These are phyloP conservation scores for Holothuria glaberrima DNA, from an alignment of 35 echinoderm and acorn worm genomes.

Conservation along the genomic window DNA sequence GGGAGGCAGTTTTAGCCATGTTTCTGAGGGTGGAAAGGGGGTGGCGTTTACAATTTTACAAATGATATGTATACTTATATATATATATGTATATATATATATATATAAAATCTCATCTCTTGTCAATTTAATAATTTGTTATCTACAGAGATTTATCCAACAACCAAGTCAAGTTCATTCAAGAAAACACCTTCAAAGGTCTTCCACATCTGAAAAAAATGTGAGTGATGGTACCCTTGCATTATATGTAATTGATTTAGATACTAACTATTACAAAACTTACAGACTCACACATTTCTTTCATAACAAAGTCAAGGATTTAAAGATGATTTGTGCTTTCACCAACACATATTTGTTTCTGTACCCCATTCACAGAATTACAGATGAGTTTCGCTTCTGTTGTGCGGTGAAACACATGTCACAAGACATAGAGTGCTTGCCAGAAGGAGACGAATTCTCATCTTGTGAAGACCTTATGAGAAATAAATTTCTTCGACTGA, in stretches of 20 bases:
- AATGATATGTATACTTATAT: too few relatives aligned
- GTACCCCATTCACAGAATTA: conserved; percentile 54
- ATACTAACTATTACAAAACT: too few relatives aligned
- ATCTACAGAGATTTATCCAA: conserved; percentile 60
- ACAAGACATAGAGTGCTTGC: conserved; percentile 56
- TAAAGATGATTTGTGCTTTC: too few relatives aligned
- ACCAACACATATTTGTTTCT: background rate
- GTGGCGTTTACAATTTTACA: too few relatives aligned
- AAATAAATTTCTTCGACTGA: conserved; percentile 77
- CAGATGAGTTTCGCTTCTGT: conserved; percentile 92
- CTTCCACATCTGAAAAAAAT: conserved; percentile 42
- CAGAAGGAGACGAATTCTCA: conserved; percentile 82
- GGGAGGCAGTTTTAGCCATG: too few relatives aligned
- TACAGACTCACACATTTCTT: too few relatives aligned
- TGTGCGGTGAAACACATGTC: conserved; percentile 64
- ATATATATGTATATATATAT: too few relatives aligned
- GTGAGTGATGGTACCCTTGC: conserved; percentile 34
- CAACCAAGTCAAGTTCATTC: conserved; percentile 49
- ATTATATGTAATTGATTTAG: too few relatives aligned
- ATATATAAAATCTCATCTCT: too few relatives aligned
- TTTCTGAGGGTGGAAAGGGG: too few relatives aligned
- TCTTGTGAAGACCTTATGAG: conserved; percentile 98
- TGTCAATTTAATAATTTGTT: background rate
- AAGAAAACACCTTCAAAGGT: conserved; percentile 53
- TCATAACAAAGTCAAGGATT: too few relatives aligned